Base-by-base conservation (phyloP, 2,113 vertebrate species). In the Eudorcas thomsonii region DNA sequence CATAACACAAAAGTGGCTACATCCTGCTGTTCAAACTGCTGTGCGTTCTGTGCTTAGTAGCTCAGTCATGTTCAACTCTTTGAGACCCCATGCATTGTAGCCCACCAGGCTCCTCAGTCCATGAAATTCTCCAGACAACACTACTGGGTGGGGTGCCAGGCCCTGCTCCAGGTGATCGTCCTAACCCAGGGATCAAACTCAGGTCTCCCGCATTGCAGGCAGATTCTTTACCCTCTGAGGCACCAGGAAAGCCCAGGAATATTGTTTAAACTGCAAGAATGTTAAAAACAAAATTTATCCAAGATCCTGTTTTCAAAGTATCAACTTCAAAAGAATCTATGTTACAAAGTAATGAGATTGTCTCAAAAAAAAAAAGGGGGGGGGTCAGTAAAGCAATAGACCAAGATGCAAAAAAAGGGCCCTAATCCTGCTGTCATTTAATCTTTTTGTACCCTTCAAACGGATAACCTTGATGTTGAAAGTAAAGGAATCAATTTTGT, bases 401-500 rank as follows among this genome's bases (percentile, higher is more conserved):
- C 52, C 81, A 92, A 94, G 67, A 87, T 96, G 36, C 45, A 74
- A 83, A 97, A 92, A 52, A 91, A 43, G 14, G 19, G 3, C 36
- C 36, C 97, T 95, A 84, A 36, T 45, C 25, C 50, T 87, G 62
- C 19, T 96, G n/a, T 64, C 88, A 82, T 77, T 94, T 98, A 93
- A 96, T 97, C 57, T 97, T 98, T 86, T 86, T 77, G 39, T 36
- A 71, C 19, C 17, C 54, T 19, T 95, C 50, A 90, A 96, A 91
- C 71, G 48, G 74, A 94, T 60, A 94, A 88, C 88, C 81, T 96
- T 88, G 89, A 59, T 88, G 77, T 59, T 95, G 55, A 96, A 98
- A 96, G 36, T 82, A 96, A 43, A 93, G 43, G 64, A 96, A 97
- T 96, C 94, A 98, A 48, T 94, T 96, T 95, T 96, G 55, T n/a